These are phyloP conservation scores for Melanostoma scalare DNA, from an alignment of 2,888 invertebrate genomes.

Conservation along the genomic window DNA sequence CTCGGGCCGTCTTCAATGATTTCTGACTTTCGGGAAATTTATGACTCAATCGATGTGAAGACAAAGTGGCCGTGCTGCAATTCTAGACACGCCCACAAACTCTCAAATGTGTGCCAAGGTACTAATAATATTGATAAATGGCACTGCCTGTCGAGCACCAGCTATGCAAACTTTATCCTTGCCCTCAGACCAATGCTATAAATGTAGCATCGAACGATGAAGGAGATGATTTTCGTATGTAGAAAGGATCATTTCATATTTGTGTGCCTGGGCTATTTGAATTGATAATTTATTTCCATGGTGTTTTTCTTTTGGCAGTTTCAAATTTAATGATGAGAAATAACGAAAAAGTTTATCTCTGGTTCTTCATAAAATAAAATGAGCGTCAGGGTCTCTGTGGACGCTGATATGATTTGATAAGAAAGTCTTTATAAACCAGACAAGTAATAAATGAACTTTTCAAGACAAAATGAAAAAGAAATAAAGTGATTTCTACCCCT, in stretches of 20 bases:
- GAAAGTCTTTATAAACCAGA: too few species aligned
- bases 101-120: constrained; percentile 58
- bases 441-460: too few species aligned
- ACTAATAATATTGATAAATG: constrained; percentile 69
- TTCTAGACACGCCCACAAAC: constrained; percentile 60
- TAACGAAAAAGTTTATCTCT: constrained; percentile 10
- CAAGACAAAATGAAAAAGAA: too few species aligned
- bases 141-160: constrained; percentile 43
- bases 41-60: constrained; percentile 42
- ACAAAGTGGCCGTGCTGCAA: constrained; percentile 35
- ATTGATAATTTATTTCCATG: constrained; percentile 64
- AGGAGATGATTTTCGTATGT: background rate
- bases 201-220: constrained; percentile 44
- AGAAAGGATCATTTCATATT: background rate
- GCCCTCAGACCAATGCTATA: constrained; percentile 40
- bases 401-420: too few species aligned
- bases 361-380: background rate
- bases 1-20: constrained; percentile 28
- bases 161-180: constrained; percentile 48
- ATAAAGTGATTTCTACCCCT: too few species aligned
- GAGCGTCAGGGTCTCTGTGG: too few species aligned
- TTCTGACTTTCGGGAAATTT: constrained; percentile 45
- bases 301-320: constrained; percentile 58
- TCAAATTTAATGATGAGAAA: constrained; percentile 55
- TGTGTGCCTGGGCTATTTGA: constrained; percentile 28